Conservation (phyloP, 2,888 invertebrate species). For the Leuctra nigra region DNA sequence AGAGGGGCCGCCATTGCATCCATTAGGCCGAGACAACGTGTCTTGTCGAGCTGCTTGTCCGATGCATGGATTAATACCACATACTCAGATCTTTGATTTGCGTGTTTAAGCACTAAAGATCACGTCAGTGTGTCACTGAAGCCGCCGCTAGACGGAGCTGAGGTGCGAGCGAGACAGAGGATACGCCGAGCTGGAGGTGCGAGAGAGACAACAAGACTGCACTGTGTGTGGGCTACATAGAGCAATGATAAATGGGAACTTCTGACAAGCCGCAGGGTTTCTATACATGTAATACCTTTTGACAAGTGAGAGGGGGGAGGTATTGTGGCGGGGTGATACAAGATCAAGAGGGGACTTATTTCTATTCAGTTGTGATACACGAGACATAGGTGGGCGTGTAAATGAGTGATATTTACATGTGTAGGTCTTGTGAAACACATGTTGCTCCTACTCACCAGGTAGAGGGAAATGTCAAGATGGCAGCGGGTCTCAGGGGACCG, state of each 20-base stretch:
- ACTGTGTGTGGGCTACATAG: conserved; percentile 20
- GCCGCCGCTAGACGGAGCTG: neutral
- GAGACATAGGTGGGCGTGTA: neutral
- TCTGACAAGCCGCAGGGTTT: conserved; percentile 23
- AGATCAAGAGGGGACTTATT: neutral
- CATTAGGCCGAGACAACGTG: too few species aligned
- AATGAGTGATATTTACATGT: too few species aligned
- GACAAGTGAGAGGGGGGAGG: conserved; percentile 16
- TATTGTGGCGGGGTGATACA: neutral
- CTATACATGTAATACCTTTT: conserved; percentile 23
- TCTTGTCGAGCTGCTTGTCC: conserved; percentile 14
- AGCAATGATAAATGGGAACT: conserved; percentile 23
- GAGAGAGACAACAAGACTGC: neutral
- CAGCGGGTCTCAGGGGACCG: neutral
- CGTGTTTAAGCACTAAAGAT: conserved; percentile 9
- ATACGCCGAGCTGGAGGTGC: neutral
- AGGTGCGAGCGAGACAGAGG: neutral
- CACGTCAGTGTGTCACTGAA: neutral
- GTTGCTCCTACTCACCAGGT: too few species aligned
- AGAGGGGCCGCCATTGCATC: too few species aligned
- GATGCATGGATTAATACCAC: conserved; percentile 7
- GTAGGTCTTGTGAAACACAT: neutral
- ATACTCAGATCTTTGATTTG: conserved; percentile 9
- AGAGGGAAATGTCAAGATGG: too few species aligned
- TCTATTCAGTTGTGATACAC: conserved; percentile 3